Evolutionary conservation across 2,797 vertebrate genomes (phyloP), one percentile per base, ranked within the genome.

Genomic region (Graptemys geographica): DNA sequence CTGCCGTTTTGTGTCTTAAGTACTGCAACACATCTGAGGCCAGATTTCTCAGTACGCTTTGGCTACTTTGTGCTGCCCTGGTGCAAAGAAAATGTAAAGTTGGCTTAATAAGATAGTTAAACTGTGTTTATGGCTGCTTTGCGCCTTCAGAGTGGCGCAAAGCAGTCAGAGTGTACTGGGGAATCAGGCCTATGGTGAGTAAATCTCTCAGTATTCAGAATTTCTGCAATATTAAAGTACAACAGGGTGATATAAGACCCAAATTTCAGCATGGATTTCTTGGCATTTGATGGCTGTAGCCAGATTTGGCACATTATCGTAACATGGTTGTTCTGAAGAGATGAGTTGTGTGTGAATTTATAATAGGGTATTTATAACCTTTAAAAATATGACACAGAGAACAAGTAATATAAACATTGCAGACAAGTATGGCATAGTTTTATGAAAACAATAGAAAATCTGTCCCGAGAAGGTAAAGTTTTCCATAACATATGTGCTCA

Each of bases 331-430:
- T 25, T 27, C 80, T 94, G 82, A 81, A 86, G 59, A 86, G 72
- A 55, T 62, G 49, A 82, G 95, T 69, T 82, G n/a, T 90, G 83
- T 89, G 52, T 94, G n/a, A 83, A 86, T 56, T 82, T 90, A 3
- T 88, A 85, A 55, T 11, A 86, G 86, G 56, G 94, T 96, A 84
- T 96, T 95, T 92, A 55, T 97, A 95, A 92, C 84, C 44, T 91
- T 90, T 92, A 96, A 87, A 62, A 72, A 83, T 44, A 89, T 93
- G 92, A 69, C 76, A 84, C 33, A 88, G 79, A 83, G 69, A 88
- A 90, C 51, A 52, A 65, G 78, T n/a, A 56, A 41, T 79, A 92
- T 91, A 94, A 92, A 28, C 56, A 85, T 92, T 95, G 65, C 82
- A 92, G 95, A 95, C 76, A 88, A 87, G 59, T 81, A 83, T 56